These are phyloP conservation scores for Triplophysa dalaica DNA, from an alignment of 2,113 vertebrate species.

Conservation along the genomic window DNA sequence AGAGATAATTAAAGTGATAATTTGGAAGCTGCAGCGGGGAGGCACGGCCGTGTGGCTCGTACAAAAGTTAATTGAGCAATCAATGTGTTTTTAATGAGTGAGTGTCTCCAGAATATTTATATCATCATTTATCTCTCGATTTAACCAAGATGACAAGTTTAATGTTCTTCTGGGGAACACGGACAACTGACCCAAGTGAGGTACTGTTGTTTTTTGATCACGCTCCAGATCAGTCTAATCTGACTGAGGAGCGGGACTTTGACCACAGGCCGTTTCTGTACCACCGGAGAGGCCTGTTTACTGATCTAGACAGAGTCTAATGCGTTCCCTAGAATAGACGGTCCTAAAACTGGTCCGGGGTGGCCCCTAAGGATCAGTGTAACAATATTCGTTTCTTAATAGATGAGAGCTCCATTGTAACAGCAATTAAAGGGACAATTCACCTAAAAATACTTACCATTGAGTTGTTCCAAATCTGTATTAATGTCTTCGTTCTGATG, in stretches of 20 bases:
- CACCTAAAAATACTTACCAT: too few relatives aligned
- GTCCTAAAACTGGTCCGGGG: constrained; percentile 26
- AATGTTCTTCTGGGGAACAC: background rate
- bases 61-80: constrained; percentile 26
- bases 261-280: constrained; percentile 27
- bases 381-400: background rate
- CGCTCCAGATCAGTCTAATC: constrained; percentile 1
- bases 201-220: background rate
- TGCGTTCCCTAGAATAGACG: constrained; percentile 27
- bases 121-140: constrained; percentile 21
- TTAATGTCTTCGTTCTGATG: too few relatives aligned
- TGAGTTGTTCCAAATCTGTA: too few relatives aligned
- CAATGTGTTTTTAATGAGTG: constrained; percentile 26
- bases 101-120: constrained; percentile 30
- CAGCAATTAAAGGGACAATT: background rate
- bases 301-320: constrained; percentile 32
- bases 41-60: background rate
- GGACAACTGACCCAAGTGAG: background rate
- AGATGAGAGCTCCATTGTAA: constrained; percentile 10
- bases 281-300: constrained; percentile 10
- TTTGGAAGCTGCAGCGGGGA: constrained; percentile 1
- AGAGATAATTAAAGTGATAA: constrained; percentile 17
- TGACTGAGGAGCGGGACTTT: constrained; percentile 27
- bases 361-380: background rate
- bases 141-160: constrained; percentile 11